Percentiles rank a stretch among this genome's conserved stretches.
These are phyloP conservation scores for Mormyrops attenuatus DNA, from an alignment of 2,797 vertebrate genomes.

Conservation along the genomic window DNA sequence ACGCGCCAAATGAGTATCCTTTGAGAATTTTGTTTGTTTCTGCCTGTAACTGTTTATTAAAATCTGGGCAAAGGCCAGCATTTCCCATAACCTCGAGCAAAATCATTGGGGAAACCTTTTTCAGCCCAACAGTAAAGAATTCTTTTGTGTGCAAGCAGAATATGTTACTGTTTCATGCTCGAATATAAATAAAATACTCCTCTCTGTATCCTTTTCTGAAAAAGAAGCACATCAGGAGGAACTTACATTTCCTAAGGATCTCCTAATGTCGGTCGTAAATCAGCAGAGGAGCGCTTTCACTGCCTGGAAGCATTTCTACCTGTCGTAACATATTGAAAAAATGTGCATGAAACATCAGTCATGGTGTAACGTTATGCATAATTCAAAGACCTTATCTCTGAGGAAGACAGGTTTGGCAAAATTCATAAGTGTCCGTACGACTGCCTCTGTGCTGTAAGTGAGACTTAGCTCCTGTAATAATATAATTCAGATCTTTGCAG, in stretches of 20 bases:
- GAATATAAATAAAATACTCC: not conserved
- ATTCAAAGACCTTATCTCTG: conserved; percentile 10
- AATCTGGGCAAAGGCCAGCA: not conserved
- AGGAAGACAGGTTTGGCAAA: conserved; percentile 1
- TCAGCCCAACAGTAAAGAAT: not conserved
- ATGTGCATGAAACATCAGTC: conserved; percentile 7
- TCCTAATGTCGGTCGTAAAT: not conserved
- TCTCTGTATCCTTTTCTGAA: not conserved
- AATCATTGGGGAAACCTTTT: not conserved
- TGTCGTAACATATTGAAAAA: conserved; percentile 10
- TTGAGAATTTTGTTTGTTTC: not conserved
- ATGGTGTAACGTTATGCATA: not conserved
- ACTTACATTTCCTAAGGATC: not conserved
- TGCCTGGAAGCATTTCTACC: not conserved
- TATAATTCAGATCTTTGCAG: not conserved
- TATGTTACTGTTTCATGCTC: not conserved
- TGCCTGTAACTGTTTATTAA: not conserved
- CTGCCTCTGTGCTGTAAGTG: conserved; percentile 3
- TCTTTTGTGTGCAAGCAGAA: not conserved
- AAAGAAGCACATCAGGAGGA: not conserved
- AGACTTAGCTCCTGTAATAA: not conserved
- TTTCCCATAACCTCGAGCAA: not conserved
- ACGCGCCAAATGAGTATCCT: not conserved
- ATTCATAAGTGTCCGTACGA: not conserved
- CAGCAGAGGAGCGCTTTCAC: not conserved